Base-by-base conservation (phyloP, 2,888 invertebrate genomes). In the Congeria kusceri region DNA sequence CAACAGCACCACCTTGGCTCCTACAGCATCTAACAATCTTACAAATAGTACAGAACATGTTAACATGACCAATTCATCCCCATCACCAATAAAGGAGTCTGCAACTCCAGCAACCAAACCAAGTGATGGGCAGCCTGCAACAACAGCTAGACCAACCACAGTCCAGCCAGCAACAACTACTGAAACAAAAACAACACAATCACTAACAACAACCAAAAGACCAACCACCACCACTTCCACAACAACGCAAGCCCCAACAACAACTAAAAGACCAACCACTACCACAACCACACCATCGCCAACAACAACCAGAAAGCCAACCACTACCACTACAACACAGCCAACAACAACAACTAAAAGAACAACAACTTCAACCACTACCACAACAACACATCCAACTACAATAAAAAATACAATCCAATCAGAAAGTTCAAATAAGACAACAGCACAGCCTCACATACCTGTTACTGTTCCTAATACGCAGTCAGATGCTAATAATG, bases 291-390 rank as follows among this genome's bases (percentile, higher is more conserved):
- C 72, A 59, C 15, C 75, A 23, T 70, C 83, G 23, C 77, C 80
- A 3, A 66, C 77, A 15, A 70, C 75, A 81, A 28, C 65, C 81
- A n/a, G 27, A 80, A 11, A 56, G 76, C 25, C 69, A 84, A 25
- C 75, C 80, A 61, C 79, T 29, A 61, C 62, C 49, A 39, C 53
- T 13, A 59, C 49, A 39, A 68, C 46, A 5, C 15, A 29, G 23
- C 59, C 49, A 20, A 27, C 66, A 23, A 75, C 75, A 25, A 57
- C 64, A 29, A 46, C 56, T 63, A 39, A 64, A 56, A 39, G 59
- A 59, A 58, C 62, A 77, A 65, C 32, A 56, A 66, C 59, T 27
- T 5, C 64, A 11, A 15, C 71, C 11, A 49, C 76, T 9, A 73
- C 80, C 44, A 77, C 71, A 28, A 68, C 62, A 29, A 47, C 67